These are phyloP conservation scores for Papilio aristodemus DNA, from an alignment of 1,140 invertebrate genomes.

Conservation along the genomic window DNA sequence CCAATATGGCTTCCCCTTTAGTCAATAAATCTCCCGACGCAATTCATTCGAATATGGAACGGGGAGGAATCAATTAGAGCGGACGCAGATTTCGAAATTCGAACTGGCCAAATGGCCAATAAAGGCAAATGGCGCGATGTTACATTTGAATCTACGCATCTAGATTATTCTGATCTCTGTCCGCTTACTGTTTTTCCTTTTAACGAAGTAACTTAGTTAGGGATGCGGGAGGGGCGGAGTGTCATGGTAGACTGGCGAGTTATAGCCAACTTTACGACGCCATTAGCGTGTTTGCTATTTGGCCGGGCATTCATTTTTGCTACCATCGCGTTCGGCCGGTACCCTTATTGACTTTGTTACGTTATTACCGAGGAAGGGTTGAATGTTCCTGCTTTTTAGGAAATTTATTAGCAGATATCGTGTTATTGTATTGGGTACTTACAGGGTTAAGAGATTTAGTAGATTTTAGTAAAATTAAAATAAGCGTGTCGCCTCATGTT, in stretches of 20 bases:
- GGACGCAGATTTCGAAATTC: constrained; percentile 54
- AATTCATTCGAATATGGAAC: constrained; percentile 51
- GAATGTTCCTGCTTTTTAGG: constrained; percentile 33
- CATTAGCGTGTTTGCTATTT: constrained; percentile 71
- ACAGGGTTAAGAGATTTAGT: neutral
- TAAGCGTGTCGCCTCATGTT: no score
- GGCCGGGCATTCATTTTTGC: constrained; percentile 61
- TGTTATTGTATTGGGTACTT: neutral
- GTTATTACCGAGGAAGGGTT: constrained; percentile 50
- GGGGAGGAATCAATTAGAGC: constrained; percentile 65
- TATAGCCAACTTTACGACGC: constrained; percentile 57
- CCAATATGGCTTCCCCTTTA: constrained; percentile 36
- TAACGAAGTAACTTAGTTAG: constrained; percentile 28
- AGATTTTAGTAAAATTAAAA: neutral
- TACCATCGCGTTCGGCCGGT: constrained; percentile 54
- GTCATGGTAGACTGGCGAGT: constrained; percentile 40
- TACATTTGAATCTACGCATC: constrained; percentile 54
- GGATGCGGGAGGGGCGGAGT: constrained; percentile 36
- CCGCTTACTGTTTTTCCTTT: constrained; percentile 36
- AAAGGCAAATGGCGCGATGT: constrained; percentile 67
- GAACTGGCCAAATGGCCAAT: constrained; percentile 69
- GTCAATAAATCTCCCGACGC: constrained; percentile 41
- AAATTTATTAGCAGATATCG: constrained; percentile 13
- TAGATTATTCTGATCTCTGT: constrained; percentile 47
- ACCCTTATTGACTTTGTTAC: constrained; percentile 60